Conservation (phyloP, 2,113 vertebrate genomes). For the Catharus fuscescens region DNA sequence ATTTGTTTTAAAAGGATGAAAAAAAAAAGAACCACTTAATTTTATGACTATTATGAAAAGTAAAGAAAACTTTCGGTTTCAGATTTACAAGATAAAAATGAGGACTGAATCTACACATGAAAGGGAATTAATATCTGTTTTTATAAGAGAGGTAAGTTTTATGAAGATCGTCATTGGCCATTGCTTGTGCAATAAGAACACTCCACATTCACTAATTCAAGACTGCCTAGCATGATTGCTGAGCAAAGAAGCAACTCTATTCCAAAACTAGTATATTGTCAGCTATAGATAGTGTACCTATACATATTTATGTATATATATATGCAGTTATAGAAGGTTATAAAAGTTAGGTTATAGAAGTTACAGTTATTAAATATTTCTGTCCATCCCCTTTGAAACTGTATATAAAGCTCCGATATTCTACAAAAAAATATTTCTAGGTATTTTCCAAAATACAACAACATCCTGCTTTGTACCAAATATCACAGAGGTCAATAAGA, state of each 20-base stretch:
- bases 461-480: not conserved
- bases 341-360: not conserved
- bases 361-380: not conserved
- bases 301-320: not conserved
- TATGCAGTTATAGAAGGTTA: not conserved
- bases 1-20: not conserved
- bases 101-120: rapidly evolving
- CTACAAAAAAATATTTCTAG: not conserved
- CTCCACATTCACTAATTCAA: rapidly evolving
- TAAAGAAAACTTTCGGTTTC: not conserved
- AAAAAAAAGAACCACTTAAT: not conserved
- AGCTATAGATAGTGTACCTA: no score
- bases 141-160: not conserved
- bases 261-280: not conserved
- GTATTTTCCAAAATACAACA: not conserved
- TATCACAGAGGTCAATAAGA: not conserved
- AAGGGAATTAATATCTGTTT: not conserved
- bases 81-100: not conserved
- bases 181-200: not conserved
- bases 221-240: not conserved
- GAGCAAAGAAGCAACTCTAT: not conserved
- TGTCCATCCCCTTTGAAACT: not conserved
- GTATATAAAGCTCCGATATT: not conserved
- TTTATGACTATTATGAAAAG: not conserved
- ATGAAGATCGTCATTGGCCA: not conserved